A percentile compares a stretch with the other conserved stretches of the same genome.
phyloP scores from a whole-genome alignment of 2,113 vertebrate species.

The Amphiprion percula region DNA sequence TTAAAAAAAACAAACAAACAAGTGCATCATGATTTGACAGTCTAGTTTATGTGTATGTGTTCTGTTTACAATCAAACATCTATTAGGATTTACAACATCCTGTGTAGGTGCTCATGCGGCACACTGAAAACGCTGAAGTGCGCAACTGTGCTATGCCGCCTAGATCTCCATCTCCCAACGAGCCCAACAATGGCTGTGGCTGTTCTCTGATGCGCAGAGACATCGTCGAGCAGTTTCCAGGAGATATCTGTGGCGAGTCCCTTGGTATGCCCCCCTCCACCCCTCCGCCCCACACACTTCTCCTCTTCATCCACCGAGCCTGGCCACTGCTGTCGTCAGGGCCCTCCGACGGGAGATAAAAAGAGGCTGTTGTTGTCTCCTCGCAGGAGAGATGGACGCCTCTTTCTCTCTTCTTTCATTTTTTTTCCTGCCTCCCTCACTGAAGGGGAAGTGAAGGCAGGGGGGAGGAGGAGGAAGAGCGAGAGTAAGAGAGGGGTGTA shows the following conservation, averaged over 20 bases:
- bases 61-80: constrained; percentile 6
- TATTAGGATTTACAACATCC: constrained; percentile 9
- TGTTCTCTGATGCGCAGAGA: constrained; percentile 84
- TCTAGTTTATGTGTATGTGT: neutral
- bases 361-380: constrained; percentile 79
- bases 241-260: constrained; percentile 81
- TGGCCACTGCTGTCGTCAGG: constrained; percentile 78
- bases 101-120: constrained; percentile 50
- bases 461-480: neutral
- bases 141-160: constrained; percentile 61
- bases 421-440: constrained; percentile 31
- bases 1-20: neutral
- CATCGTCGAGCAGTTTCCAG: constrained; percentile 82
- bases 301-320: constrained; percentile 75
- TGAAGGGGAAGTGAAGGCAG: constrained; percentile 61
- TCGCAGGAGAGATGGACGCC: constrained; percentile 78
- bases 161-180: constrained; percentile 62
- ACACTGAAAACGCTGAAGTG: constrained; percentile 62
- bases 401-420: constrained; percentile 66
- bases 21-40: neutral
- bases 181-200: constrained; percentile 82
- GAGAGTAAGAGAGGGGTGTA: too few species aligned
- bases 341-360: constrained; percentile 77
- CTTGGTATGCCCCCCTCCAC: constrained; percentile 69
- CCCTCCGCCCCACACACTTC: constrained; percentile 52